Conservation (phyloP, 2,888 invertebrate species). For the Clostera curtula region DNA sequence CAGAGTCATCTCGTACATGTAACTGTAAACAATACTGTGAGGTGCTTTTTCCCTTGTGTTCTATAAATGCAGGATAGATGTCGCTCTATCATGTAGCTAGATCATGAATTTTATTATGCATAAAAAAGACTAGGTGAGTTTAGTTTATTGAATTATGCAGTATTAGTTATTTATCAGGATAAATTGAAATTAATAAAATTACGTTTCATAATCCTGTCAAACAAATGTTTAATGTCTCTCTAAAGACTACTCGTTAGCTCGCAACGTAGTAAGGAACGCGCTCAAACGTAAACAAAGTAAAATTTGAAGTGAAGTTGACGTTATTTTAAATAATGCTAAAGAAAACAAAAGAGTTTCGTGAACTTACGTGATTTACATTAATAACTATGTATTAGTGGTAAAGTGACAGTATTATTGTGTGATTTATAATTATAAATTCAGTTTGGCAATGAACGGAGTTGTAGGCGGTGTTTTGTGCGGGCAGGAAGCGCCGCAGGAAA, state of each 20-base stretch:
- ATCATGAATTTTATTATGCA: too few relatives aligned
- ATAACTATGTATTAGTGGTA: slow-evolving; percentile 7
- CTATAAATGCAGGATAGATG: too few relatives aligned
- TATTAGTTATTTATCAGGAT: too few relatives aligned
- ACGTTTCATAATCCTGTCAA: too few relatives aligned
- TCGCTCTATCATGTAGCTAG: too few relatives aligned
- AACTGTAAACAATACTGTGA: too few relatives aligned
- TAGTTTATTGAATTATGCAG: too few relatives aligned
- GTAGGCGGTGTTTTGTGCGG: slow-evolving; percentile 34
- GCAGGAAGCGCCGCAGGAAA: slow-evolving; percentile 60
- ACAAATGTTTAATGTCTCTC: too few relatives aligned
- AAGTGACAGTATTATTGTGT: slow-evolving; percentile 4
- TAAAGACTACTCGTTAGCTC: slow-evolving; percentile 2
- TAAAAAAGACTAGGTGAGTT: too few relatives aligned
- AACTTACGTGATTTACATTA: slow-evolving; percentile 3
- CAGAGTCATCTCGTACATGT: too few relatives aligned
- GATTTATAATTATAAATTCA: background rate
- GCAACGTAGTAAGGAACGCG: slow-evolving; percentile 31
- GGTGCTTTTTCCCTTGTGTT: too few relatives aligned
- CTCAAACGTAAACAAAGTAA: slow-evolving; percentile 47
- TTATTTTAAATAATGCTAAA: slow-evolving; percentile 23
- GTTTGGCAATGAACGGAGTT: slow-evolving; percentile 5
- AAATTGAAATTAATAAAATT: too few relatives aligned
- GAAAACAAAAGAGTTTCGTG: slow-evolving; percentile 13
- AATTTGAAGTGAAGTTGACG: slow-evolving; percentile 15